Conservation (phyloP, 2,888 invertebrate genomes). For the Microctonus hyperodae region DNA sequence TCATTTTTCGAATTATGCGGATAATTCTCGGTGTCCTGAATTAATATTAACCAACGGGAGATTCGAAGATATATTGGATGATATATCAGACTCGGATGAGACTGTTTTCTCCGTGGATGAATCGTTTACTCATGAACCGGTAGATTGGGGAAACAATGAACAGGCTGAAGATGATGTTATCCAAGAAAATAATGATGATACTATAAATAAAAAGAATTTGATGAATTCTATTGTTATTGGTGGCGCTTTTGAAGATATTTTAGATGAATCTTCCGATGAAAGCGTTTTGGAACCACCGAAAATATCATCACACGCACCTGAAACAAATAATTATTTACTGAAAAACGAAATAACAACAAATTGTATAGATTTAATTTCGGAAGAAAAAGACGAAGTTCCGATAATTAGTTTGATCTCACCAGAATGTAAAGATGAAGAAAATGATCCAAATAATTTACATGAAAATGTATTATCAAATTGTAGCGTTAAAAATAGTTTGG, state of each 20-base stretch:
- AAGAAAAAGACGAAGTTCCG: background rate
- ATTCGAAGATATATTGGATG: slow-evolving; percentile 42
- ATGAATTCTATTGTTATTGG: slow-evolving; percentile 3
- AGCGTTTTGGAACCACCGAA: slow-evolving; percentile 2
- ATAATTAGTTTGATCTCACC: background rate
- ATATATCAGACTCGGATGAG: slow-evolving; percentile 43
- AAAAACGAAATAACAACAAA: background rate
- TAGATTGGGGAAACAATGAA: background rate
- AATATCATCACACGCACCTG: background rate
- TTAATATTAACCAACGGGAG: background rate
- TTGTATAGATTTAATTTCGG: background rate
- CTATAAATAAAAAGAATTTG: background rate
- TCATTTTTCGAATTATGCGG: background rate
- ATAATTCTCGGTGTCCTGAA: background rate
- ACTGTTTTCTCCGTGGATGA: slow-evolving; percentile 2
- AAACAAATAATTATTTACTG: background rate
- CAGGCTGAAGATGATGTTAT: background rate
- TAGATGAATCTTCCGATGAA: slow-evolving; percentile 30
- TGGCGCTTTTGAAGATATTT: slow-evolving; percentile 31
- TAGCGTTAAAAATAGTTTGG: background rate
- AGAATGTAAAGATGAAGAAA: background rate
- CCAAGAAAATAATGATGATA: background rate
- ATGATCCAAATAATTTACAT: background rate
- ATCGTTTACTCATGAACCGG: background rate
- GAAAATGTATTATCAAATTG: background rate